These are phyloP conservation scores for Hypolimnas misippus DNA, from an alignment of 2,888 invertebrate genomes.

Conservation along the genomic window DNA sequence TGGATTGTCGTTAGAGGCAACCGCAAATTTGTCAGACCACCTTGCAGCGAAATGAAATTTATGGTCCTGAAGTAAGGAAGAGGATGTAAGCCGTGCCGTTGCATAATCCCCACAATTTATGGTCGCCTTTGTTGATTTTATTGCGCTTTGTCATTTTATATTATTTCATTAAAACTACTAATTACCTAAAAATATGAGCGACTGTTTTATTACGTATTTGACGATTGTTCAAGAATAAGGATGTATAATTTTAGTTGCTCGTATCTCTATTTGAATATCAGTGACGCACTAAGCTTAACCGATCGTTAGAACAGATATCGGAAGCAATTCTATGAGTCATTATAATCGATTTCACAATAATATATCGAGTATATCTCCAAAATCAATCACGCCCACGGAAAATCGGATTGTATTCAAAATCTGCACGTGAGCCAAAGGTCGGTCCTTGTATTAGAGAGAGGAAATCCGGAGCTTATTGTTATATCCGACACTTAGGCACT, in stretches of 20 bases:
- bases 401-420: constrained; percentile 72
- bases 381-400: constrained; percentile 83
- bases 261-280: constrained; percentile 10
- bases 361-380: constrained; percentile 71
- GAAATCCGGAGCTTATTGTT: constrained; percentile 82
- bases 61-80: constrained; percentile 77
- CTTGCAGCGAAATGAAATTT: constrained; percentile 81
- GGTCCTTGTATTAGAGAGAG: constrained; percentile 80
- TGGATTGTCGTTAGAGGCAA: constrained; percentile 55
- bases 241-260: constrained; percentile 4
- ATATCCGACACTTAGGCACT: constrained; percentile 73
- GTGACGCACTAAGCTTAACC: constrained; percentile 33
- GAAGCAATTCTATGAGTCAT: constrained; percentile 61
- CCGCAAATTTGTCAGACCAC: constrained; percentile 84
- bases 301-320: constrained; percentile 43
- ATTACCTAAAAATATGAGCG: constrained; percentile 19
- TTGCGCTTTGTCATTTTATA: constrained; percentile 66
- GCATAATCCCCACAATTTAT: constrained; percentile 82
- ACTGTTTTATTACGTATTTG: too few relatives aligned
- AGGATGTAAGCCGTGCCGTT: constrained; percentile 77
- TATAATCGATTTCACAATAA: constrained; percentile 58
- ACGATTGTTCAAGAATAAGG: background rate
- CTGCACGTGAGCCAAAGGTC: constrained; percentile 81
- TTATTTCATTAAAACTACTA: constrained; percentile 52
- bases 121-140: constrained; percentile 71